Evolutionary conservation across 2,888 invertebrate species (phyloP).

Genomic region (Brachylomia viminalis): DNA sequence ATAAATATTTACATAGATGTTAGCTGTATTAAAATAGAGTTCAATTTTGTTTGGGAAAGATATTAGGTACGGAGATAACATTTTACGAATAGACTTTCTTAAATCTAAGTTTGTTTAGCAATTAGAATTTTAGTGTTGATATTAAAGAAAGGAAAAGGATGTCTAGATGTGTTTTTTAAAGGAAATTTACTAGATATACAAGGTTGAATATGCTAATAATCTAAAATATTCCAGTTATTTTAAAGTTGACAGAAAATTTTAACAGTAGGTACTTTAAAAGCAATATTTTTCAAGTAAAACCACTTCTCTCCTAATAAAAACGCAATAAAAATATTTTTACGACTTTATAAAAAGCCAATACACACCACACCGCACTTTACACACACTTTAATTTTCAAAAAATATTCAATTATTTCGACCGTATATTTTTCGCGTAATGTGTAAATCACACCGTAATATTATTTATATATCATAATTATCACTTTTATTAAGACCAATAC

Average conservation of each 20-base stretch:
- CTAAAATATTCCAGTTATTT: neutral
- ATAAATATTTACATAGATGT: slow-evolving; percentile 41
- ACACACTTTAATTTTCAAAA: neutral
- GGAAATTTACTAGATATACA: neutral
- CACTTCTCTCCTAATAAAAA: neutral
- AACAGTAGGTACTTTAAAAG: neutral
- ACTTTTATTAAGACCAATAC: neutral
- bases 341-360: neutral
- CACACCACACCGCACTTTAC: neutral
- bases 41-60: slow-evolving; percentile 24
- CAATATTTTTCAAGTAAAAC: slow-evolving; percentile 23
- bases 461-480: neutral
- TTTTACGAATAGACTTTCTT: slow-evolving; percentile 59
- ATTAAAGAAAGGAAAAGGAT: slow-evolving; percentile 40
- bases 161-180: neutral
- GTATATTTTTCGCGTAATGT: neutral
- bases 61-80: slow-evolving; percentile 30
- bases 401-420: neutral
- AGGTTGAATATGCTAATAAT: slow-evolving; percentile 14
- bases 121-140: slow-evolving; percentile 22
- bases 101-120: slow-evolving; percentile 24
- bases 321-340: slow-evolving; percentile 4
- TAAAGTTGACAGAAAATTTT: slow-evolving; percentile 9
- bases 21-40: slow-evolving; percentile 13
- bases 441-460: too few relatives aligned